Evolutionary conservation across 2,888 invertebrate species (phyloP), one percentile per base, ranked within the genome.

Genomic region (Dasysyrphus albostriatus): DNA sequence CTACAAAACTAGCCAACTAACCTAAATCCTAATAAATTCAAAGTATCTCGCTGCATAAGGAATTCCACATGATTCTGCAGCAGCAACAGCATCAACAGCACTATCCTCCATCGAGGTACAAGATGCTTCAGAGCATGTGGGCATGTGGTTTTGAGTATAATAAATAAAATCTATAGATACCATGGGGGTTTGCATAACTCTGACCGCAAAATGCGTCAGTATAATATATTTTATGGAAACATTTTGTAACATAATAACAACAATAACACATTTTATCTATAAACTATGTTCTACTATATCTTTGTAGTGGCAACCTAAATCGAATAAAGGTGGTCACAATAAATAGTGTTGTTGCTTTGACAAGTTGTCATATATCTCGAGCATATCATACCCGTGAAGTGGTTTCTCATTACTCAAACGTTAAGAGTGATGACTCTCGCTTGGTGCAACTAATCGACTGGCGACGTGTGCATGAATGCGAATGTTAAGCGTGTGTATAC

Each of bases 1-100:
- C 73, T 49, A 69, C 63, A 58, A 77, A 82, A 78, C 59, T 82
- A 82, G 65, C 83, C 87, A 87, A 87, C 83, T 83, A 83, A 83
- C 83, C 87, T 61, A 83, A 79, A 83, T 83, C 54, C 75, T 74
- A 59, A 61, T 56, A 63, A 61, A 51, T 81, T 81, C 72, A 61
- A 54, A 65, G 16, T 47, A 67, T 49, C 49, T 58, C 32, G 24
- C 5, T 54, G 54, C 59, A 76, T 81, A 42, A 65, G 49, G 58
- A 79, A 65, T 80, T 72, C 79, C 37, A 49, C 37, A 47, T 58
- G 8, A 42, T 73, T 78, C 39, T 16, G 70, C 56, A n/a, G 47
- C 39, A 10, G 5, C 24, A 2, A 12, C 12, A 10, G 49, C 19
- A 49, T 8, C 49, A 49, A 3, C 49, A 61, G 14, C 42, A 39